Conservation (phyloP, 1,140 invertebrate genomes). For the Drosophila kohkoa region DNA sequence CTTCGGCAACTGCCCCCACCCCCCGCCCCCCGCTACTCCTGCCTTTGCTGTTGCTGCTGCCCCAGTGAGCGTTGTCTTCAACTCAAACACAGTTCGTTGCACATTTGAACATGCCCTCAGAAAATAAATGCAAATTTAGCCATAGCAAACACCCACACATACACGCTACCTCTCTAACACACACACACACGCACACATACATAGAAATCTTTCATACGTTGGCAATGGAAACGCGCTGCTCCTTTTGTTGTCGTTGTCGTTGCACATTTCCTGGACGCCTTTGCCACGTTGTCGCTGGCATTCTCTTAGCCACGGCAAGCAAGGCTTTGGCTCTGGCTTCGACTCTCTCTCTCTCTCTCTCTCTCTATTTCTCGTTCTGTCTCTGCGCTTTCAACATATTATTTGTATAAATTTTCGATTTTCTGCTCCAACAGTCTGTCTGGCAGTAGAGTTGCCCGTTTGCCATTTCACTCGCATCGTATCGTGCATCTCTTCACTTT, state of each 20-base stretch:
- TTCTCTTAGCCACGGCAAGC: slow-evolving; percentile 19
- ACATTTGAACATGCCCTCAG: slow-evolving; percentile 80
- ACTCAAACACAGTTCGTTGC: slow-evolving; percentile 79
- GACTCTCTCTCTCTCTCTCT: background rate
- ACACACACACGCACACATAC: slow-evolving; percentile 25
- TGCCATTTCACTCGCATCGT: slow-evolving; percentile 22
- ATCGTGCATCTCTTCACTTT: slow-evolving; percentile 63
- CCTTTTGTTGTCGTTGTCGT: slow-evolving; percentile 61
- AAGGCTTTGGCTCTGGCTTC: slow-evolving; percentile 30
- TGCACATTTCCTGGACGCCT: slow-evolving; percentile 70
- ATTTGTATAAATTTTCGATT: slow-evolving; percentile 83
- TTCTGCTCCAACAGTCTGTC: slow-evolving; percentile 74
- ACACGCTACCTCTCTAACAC: slow-evolving; percentile 13
- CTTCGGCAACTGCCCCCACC: background rate
- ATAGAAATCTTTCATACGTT: slow-evolving; percentile 34
- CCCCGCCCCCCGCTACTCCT: too few relatives aligned
- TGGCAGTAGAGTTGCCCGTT: slow-evolving; percentile 31
- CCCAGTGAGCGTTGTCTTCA: slow-evolving; percentile 58
- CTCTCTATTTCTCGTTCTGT: too few relatives aligned
- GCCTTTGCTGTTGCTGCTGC: slow-evolving; percentile 8
- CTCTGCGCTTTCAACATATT: slow-evolving; percentile 66
- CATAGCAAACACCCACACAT: slow-evolving; percentile 56
- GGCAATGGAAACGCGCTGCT: slow-evolving; percentile 61
- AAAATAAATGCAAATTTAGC: slow-evolving; percentile 82
- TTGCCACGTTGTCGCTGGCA: slow-evolving; percentile 43